Base-by-base conservation (phyloP, 2,888 invertebrate species). In the Hanleya hanleyi region DNA sequence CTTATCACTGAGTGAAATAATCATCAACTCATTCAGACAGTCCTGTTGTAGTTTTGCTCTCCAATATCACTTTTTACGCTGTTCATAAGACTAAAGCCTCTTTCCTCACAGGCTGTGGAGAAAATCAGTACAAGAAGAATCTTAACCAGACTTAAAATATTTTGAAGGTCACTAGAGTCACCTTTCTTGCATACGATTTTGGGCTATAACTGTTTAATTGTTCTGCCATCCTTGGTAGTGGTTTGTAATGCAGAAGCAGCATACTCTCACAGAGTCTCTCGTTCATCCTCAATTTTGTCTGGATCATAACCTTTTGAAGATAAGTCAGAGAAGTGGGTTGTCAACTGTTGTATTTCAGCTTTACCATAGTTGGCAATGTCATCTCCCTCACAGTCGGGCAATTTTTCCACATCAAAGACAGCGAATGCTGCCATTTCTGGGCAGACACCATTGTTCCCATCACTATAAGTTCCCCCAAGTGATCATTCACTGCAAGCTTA, bases 121-220 rank as follows among this genome's bases (percentile, higher is more conserved):
- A 57, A 57, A 26, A 57, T 57, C 9, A 57, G 9, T 29, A 57
- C 22, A 57, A 57, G 57, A 26, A 57, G 22, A 57, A 57, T 57
- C 57, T 57, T 57, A 57, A 57, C 57, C 12, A 57, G 57, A 57
- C 12, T 26, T 57, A 57, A 57, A 57, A 29, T 57, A 26, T 57
- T 57, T 29, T 29, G 9, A 7, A 57, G 57, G 7, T 57, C 57
- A 57, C 7, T 26, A 57, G 57, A 57, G 26, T 57, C 26, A 22
- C 15, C 57, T 26, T 57, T 57, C 22, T 57, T 9, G 7, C 57
- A 7, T 26, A 57, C 7, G 15, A 57, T 22, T 29, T 57, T 57
- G 9, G 57, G 57, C 57, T 26, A 57, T 15, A 57, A 57, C 9
- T 7, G 9, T 26, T 57, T 57, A 57, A 57, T 57, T 15, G 57